A percentile compares a stretch with the other conserved stretches of the same genome.
Evolutionary conservation across 1,140 invertebrate species (phyloP).

Genomic region (Coenobita brevimanus): DNA sequence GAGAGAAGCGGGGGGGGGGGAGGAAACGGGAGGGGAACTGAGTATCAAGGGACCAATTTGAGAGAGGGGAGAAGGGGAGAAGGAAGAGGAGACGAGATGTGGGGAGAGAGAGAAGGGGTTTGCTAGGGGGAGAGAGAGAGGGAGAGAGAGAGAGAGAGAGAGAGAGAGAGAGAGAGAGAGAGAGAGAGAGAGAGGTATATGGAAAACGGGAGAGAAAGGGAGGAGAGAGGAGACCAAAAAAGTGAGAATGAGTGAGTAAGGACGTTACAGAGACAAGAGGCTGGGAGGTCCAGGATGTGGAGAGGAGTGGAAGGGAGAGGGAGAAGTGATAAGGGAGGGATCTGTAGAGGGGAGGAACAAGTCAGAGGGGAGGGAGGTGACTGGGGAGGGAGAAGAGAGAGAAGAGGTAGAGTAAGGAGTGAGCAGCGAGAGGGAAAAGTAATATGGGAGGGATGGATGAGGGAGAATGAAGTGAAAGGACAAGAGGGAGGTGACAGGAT

Average conservation of each 20-base stretch:
- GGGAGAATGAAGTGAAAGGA: not conserved
- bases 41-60: too few relatives aligned
- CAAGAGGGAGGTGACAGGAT: too few relatives aligned
- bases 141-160: conserved; percentile 18
- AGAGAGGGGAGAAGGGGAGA: not conserved
- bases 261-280: not conserved
- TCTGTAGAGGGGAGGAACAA: not conserved
- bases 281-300: not conserved
- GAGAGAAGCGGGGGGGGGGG: too few relatives aligned
- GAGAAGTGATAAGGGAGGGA: too few relatives aligned
- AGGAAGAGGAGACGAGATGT: not conserved
- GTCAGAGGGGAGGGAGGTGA: not conserved
- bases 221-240: not conserved
- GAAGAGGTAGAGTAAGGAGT: too few relatives aligned
- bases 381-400: too few relatives aligned
- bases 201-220: not conserved
- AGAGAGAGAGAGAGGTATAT: not conserved
- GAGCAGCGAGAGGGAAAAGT: too few relatives aligned
- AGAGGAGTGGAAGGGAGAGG: not conserved
- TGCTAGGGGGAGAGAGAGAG: conserved; percentile 11
- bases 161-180: conserved; percentile 26
- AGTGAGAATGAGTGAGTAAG: not conserved
- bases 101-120: not conserved
- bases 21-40: too few relatives aligned
- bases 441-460: not conserved